A percentile compares a stretch with the other conserved stretches of the same genome.
Conservation (phyloP, 2,113 vertebrate genomes). For the Eonycteris spelaea region DNA sequence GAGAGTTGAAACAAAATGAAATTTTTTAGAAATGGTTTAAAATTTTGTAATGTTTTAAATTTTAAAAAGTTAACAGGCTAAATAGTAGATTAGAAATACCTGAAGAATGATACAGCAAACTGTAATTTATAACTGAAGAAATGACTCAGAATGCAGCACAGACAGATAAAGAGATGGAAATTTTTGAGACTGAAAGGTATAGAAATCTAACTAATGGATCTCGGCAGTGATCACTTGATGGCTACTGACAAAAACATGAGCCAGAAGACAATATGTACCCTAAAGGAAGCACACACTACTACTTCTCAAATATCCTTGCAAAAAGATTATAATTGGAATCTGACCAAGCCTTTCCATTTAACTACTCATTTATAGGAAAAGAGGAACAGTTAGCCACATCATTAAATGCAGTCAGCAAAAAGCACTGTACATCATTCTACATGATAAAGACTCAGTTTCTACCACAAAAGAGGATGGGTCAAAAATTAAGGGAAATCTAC, state of each 20-base stretch:
- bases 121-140: conserved; percentile 4
- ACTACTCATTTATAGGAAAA: background rate
- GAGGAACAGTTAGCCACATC: background rate
- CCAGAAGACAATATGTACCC: background rate
- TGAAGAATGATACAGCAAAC: background rate
- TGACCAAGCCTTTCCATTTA: background rate
- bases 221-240: background rate
- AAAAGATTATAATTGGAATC: background rate
- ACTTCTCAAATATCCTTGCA: background rate
- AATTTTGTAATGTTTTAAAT: background rate
- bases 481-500: background rate
- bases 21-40: background rate
- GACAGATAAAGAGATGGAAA: background rate
- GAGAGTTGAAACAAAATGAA: background rate
- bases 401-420: background rate
- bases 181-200: background rate
- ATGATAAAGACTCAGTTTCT: conserved; percentile 10
- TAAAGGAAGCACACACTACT: background rate
- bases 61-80: background rate
- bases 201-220: background rate
- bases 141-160: background rate
- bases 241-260: background rate
- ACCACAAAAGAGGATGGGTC: background rate
- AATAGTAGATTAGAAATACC: background rate
- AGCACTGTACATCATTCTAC: background rate